A percentile compares a stretch with the other conserved stretches of the same genome.
Conservation (phyloP, 1,140 invertebrate genomes). For the Drosophila baimaii region DNA sequence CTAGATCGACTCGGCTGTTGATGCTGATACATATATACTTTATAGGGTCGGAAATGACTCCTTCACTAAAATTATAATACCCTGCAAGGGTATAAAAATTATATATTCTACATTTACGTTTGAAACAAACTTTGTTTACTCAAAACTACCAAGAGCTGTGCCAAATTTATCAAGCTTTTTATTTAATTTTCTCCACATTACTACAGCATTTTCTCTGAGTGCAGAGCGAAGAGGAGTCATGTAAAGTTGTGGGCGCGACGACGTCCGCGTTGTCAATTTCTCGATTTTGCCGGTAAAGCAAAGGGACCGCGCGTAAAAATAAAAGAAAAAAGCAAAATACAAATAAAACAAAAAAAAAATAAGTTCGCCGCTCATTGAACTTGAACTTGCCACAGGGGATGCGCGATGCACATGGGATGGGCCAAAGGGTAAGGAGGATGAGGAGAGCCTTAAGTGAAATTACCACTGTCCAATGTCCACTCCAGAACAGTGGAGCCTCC, state of each 20-base stretch:
- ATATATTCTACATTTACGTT: too few relatives aligned
- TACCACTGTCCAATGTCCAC: slow-evolving; percentile 33
- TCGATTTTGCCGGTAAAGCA: slow-evolving; percentile 38
- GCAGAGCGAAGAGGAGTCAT: slow-evolving; percentile 10
- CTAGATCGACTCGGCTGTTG: too few relatives aligned
- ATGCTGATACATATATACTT: too few relatives aligned
- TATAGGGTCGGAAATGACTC: too few relatives aligned
- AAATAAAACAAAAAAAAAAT: neutral
- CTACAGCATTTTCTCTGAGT: neutral
- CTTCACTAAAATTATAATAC: too few relatives aligned
- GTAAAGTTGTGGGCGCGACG: slow-evolving; percentile 54
- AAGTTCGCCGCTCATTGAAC: slow-evolving; percentile 42
- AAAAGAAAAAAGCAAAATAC: neutral
- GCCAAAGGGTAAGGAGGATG: neutral
- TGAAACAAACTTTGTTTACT: too few relatives aligned
- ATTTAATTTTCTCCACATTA: too few relatives aligned
- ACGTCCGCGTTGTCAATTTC: slow-evolving; percentile 47
- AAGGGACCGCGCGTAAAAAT: slow-evolving; percentile 10
- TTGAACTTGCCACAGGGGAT: slow-evolving; percentile 44
- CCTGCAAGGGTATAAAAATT: too few relatives aligned
- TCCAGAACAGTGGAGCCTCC: neutral
- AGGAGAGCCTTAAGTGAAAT: slow-evolving; percentile 19
- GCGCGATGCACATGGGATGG: too few relatives aligned
- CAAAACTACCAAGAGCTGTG: too few relatives aligned
- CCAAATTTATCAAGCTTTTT: too few relatives aligned